Percentiles rank a stretch among this genome's conserved stretches.
Conservation (phyloP, 2,113 vertebrate genomes). For the Barnardius zonarius region DNA sequence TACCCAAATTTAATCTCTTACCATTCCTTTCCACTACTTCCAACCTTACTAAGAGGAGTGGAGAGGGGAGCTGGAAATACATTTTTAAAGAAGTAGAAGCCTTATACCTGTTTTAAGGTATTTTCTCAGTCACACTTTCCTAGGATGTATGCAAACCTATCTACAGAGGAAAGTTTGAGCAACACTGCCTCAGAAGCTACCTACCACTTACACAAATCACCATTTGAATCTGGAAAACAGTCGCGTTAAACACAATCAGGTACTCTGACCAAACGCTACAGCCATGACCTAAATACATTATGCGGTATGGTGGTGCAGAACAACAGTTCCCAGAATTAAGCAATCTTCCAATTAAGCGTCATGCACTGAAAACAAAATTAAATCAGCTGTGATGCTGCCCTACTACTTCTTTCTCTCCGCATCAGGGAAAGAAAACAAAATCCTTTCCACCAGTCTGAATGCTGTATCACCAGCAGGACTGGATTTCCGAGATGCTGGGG, state of each 20-base stretch:
- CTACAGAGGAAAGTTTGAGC: background rate
- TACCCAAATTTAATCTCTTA: background rate
- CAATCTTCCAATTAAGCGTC: constrained; percentile 51
- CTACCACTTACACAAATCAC: background rate
- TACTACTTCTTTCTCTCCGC: background rate
- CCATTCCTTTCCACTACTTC: background rate
- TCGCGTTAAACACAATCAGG: background rate
- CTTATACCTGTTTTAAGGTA: background rate
- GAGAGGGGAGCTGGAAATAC: background rate
- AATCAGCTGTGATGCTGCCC: background rate
- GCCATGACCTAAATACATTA: constrained; percentile 43
- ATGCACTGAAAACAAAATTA: constrained; percentile 44
- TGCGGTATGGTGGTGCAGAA: background rate
- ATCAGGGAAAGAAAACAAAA: background rate
- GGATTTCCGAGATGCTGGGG: background rate
- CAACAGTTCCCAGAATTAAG: constrained; percentile 54
- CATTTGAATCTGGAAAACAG: background rate
- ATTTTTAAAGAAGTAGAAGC: background rate
- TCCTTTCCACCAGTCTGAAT: background rate
- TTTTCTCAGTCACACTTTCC: background rate
- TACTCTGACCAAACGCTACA: constrained; percentile 11
- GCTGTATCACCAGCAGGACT: background rate
- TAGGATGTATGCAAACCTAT: background rate
- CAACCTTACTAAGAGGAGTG: background rate
- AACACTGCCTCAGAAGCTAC: background rate